Conservation (phyloP, 1,140 invertebrate genomes). For the Laupala kohalensis region DNA sequence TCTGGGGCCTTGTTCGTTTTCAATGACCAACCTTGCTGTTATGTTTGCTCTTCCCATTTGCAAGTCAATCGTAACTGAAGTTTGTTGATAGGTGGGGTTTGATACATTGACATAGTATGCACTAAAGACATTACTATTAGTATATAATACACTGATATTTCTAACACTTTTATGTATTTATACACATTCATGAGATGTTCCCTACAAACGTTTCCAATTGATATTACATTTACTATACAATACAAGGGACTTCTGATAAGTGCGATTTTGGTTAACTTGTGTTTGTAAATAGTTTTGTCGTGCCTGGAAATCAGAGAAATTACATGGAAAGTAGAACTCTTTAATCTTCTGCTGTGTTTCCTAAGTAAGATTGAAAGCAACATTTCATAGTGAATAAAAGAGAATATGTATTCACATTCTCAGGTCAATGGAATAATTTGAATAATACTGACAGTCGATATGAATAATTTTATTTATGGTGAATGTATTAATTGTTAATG, state of each 20-base stretch:
- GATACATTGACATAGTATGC: not conserved
- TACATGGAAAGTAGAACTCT: not conserved
- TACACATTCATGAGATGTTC: not conserved
- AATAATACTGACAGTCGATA: not conserved
- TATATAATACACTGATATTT: not conserved
- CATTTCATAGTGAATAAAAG: no score
- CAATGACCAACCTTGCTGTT: not conserved
- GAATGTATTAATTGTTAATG: not conserved
- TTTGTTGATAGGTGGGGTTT: not conserved
- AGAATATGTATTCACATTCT: not conserved
- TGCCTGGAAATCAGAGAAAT: not conserved
- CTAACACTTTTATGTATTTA: constrained; percentile 1
- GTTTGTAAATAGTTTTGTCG: not conserved
- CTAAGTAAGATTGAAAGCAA: no score
- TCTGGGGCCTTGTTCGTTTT: not conserved
- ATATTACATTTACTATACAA: not conserved
- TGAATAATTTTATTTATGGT: not conserved
- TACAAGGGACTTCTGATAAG: not conserved
- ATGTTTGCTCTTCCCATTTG: not conserved
- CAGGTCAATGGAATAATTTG: not conserved
- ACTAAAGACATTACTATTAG: not conserved
- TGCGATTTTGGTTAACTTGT: not conserved
- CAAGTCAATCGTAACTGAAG: not conserved
- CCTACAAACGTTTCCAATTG: not conserved
- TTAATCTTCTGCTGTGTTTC: not conserved